Base-by-base conservation (phyloP, 2,797 vertebrate genomes). In the Brotogeris chrysoptera region DNA sequence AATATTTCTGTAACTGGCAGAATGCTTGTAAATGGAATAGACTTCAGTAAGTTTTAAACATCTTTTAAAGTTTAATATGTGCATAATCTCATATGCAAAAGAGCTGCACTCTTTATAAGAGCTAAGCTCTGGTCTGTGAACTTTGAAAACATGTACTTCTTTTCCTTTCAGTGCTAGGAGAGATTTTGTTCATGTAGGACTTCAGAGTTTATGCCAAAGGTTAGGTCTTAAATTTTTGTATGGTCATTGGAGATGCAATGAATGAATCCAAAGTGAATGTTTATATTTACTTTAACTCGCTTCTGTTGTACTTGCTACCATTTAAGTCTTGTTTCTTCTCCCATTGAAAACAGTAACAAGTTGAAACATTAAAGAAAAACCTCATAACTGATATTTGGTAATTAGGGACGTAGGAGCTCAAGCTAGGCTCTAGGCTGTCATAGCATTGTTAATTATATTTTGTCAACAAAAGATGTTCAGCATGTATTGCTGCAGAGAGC, bases 371-470 rank as follows among this genome's bases (percentile, higher is more conserved):
- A 71, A 80, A 90, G 21, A 41, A 89, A 89, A 64, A 36, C 0
- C 23, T 91, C 15, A 8, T 74, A 90, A 74, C 13, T 73, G n/a
- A 7, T 65, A 23, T 80, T 78, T 90, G 49, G 16, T 78, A 83
- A 72, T 87, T 90, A 86, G 38, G 36, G 34, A 71, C 46, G 17
- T 43, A 71, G 36, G 28, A 85, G 68, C 28, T 70, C 69, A 83
- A 79, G 36, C 46, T 73, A 64, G 36, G 55, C 32, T 78, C 18
- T 50, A 73, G 66, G 18, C 55, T 66, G 20, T 60, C 18, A 73
- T 81, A 65, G 36, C 18, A 57, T 82, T 92, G 76, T 94, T 90
- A 88, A 28, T 93, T 65, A 36, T 86, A 53, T 94, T 93, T 94
- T 94, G 77, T 73, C 80, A 92, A 81, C 83, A 95, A 59, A 95